phyloP scores from a whole-genome alignment of 2,797 vertebrate species.

The Brotula barbata region DNA sequence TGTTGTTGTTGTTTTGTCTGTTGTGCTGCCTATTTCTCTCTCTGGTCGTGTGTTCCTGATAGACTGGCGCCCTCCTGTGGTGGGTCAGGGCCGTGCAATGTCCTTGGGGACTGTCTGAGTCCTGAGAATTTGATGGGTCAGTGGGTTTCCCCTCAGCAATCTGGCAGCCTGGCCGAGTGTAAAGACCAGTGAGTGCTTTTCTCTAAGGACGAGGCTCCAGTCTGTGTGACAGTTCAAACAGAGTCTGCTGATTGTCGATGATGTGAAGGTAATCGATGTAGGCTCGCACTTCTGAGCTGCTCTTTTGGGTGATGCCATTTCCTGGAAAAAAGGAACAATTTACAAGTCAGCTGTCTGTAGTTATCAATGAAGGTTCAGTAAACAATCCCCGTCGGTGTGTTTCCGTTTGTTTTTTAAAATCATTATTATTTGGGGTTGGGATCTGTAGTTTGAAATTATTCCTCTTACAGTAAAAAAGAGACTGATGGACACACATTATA shows the following conservation, averaged over 20 bases:
- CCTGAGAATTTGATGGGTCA: constrained; percentile 59
- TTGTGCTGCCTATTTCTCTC: constrained; percentile 20
- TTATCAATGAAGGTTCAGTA: too few relatives aligned
- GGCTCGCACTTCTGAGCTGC: constrained; percentile 86
- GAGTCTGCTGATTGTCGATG: constrained; percentile 96
- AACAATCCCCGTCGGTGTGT: too few relatives aligned
- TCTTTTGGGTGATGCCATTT: constrained; percentile 85
- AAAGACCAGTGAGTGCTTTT: constrained; percentile 13
- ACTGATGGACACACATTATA: too few relatives aligned
- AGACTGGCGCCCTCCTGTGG: constrained; percentile 52
- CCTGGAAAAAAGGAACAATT: constrained; percentile 71
- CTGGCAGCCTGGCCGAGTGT: constrained; percentile 19
- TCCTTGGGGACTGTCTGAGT: constrained; percentile 39
- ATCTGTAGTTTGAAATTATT: too few relatives aligned
- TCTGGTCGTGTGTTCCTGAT: constrained; percentile 35
- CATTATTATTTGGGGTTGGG: too few relatives aligned
- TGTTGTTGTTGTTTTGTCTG: constrained; percentile 11
- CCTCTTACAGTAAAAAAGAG: too few relatives aligned
- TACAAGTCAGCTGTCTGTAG: background rate
- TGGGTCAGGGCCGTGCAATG: constrained; percentile 12
- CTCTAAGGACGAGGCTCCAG: constrained; percentile 88
- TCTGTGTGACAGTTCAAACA: constrained; percentile 94
- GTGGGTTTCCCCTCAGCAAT: constrained; percentile 46
- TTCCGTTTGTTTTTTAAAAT: too few relatives aligned
- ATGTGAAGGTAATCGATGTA: constrained; percentile 89